Conservation (phyloP, 2,113 vertebrate genomes). For the Seriola quinqueradiata region DNA sequence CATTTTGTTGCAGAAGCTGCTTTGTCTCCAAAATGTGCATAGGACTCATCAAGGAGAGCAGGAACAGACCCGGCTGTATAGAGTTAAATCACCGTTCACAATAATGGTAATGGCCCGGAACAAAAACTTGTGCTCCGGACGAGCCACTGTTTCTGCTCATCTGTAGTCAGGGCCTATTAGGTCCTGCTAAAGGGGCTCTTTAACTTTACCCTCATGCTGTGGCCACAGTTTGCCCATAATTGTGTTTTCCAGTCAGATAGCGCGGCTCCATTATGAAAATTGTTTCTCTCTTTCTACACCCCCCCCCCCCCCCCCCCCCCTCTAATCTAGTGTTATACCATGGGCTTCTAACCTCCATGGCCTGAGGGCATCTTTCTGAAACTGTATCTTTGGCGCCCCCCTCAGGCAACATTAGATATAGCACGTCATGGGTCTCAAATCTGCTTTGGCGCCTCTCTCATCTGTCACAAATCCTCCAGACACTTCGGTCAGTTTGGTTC, state of each 20-base stretch:
- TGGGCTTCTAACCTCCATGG: background rate
- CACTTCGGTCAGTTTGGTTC: slow-evolving; percentile 41
- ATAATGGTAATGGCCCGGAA: slow-evolving; percentile 60
- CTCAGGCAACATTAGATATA: slow-evolving; percentile 28
- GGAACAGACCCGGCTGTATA: slow-evolving; percentile 36
- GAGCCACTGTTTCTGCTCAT: slow-evolving; percentile 60
- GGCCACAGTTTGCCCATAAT: slow-evolving; percentile 72
- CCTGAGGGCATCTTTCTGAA: slow-evolving; percentile 27
- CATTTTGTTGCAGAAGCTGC: background rate
- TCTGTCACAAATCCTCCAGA: slow-evolving; percentile 43
- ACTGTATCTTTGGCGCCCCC: slow-evolving; percentile 76
- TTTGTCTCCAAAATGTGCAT: slow-evolving; percentile 19
- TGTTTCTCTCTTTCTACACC: slow-evolving; percentile 63
- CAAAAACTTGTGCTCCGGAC: slow-evolving; percentile 59
- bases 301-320: background rate
- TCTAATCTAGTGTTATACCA: slow-evolving; percentile 51
- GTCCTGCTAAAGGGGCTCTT: slow-evolving; percentile 62
- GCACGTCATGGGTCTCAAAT: slow-evolving; percentile 56
- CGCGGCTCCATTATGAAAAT: slow-evolving; percentile 75
- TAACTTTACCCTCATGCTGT: slow-evolving; percentile 66
- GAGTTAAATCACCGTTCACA: slow-evolving; percentile 43
- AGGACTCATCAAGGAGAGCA: slow-evolving; percentile 37
- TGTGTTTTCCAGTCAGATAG: slow-evolving; percentile 75
- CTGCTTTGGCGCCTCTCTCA: slow-evolving; percentile 38
- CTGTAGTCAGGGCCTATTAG: slow-evolving; percentile 62